Percentiles rank a stretch among this genome's conserved stretches.
phyloP scores from a whole-genome alignment of 2,797 vertebrate genomes.

The Sebastes steindachneri region DNA sequence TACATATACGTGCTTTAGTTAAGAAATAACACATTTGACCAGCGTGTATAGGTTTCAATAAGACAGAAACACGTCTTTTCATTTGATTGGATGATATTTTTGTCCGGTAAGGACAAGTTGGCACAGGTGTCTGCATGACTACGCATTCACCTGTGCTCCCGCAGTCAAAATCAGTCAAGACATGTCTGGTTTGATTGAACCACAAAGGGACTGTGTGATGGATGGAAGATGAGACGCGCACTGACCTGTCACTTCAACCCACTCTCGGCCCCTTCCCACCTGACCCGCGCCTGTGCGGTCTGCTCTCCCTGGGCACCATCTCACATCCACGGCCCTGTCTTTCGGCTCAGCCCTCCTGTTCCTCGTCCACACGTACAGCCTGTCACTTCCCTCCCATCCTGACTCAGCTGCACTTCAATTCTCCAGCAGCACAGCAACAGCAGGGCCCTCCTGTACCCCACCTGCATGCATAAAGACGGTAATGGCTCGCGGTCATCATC shows the following conservation, averaged over 20 bases:
- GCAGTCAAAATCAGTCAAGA: conserved; percentile 59
- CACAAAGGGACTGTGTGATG: conserved; percentile 70
- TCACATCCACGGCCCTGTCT: conserved; percentile 43
- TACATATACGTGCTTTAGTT: not conserved
- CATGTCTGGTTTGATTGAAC: conserved; percentile 53
- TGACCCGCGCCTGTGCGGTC: conserved; percentile 44
- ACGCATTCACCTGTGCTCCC: conserved; percentile 40
- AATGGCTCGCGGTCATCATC: conserved; percentile 1
- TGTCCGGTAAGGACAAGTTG: conserved; percentile 2
- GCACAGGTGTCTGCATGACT: conserved; percentile 55
- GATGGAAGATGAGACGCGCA: conserved; percentile 64
- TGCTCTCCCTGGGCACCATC: conserved; percentile 36
- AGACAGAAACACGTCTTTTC: not conserved
- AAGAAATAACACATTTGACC: not conserved
- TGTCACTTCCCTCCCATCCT: conserved; percentile 27
- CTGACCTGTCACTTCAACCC: conserved; percentile 69
- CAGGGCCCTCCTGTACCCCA: not conserved
- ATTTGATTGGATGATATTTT: conserved; percentile 48
- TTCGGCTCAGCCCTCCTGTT: conserved; percentile 19
- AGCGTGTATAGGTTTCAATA: not conserved
- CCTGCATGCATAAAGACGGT: conserved; percentile 1
- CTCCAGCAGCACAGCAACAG: not conserved
- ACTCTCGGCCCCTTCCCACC: conserved; percentile 1
- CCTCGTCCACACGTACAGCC: conserved; percentile 11
- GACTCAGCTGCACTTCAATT: conserved; percentile 19